Conservation (phyloP, 2,888 invertebrate species). For the Adela reaumurella region DNA sequence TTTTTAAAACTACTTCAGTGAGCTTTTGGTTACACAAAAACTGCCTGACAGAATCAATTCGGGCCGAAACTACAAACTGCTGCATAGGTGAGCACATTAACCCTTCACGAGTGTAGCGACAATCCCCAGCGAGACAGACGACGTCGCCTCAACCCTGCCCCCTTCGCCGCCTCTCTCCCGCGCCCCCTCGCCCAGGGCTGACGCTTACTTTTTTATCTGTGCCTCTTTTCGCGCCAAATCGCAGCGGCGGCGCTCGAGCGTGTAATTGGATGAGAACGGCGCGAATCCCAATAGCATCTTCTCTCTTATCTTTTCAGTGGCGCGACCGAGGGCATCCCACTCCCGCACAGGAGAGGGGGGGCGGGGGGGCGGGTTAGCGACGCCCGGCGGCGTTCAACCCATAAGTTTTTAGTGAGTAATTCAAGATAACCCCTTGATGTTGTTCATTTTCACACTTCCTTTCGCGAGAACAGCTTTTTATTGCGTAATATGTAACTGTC, state of each 20-base stretch:
- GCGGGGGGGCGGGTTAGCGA: constrained; percentile 5
- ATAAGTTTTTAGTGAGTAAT: constrained; percentile 58
- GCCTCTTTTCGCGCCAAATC: constrained; percentile 45
- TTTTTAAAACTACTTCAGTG: no score
- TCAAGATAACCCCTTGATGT: constrained; percentile 58
- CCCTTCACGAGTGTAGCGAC: constrained; percentile 25
- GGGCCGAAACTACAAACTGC: background rate
- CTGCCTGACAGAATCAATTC: no score
- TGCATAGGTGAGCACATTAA: constrained; percentile 42
- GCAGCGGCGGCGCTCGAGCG: constrained; percentile 53
- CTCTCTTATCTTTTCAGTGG: constrained; percentile 40
- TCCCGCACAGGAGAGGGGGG: background rate
- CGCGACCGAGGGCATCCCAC: constrained; percentile 15
- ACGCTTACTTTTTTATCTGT: constrained; percentile 35
- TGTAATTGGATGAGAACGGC: constrained; percentile 57
- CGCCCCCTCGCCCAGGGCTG: background rate
- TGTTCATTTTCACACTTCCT: constrained; percentile 59
- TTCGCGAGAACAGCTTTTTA: constrained; percentile 58
- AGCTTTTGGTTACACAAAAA: no score
- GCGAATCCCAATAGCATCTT: constrained; percentile 50
- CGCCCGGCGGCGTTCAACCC: constrained; percentile 30
- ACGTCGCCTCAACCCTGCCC: background rate
- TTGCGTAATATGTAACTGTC: constrained; percentile 57
- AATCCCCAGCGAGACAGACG: constrained; percentile 47
- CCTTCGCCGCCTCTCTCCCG: background rate